Evolutionary conservation across 2,113 vertebrate species (phyloP).

Genomic region (Cheirogaleus medius): DNA sequence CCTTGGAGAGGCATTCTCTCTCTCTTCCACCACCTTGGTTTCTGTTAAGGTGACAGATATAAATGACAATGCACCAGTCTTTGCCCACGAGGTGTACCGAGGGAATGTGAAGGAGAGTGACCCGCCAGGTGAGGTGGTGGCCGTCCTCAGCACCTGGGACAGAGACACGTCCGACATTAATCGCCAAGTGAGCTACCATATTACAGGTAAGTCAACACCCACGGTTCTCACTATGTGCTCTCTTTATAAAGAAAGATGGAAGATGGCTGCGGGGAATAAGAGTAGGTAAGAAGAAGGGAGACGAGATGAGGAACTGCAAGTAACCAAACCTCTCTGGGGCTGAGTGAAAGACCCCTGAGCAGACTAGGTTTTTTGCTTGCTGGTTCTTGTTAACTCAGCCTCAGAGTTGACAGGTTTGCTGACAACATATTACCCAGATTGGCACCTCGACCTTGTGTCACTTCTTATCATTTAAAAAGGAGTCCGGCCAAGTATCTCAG

Average conservation of each 20-base stretch:
- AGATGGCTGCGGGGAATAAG: accelerated
- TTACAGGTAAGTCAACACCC: constrained; percentile 91
- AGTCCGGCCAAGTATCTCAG: neutral
- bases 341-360: neutral
- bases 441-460: neutral
- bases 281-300: neutral
- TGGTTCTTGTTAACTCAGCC: neutral
- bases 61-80: constrained; percentile 94
- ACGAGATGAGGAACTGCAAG: neutral
- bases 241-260: neutral
- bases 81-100: constrained; percentile 91
- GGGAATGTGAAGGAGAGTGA: constrained; percentile 94
- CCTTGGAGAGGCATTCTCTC: constrained; percentile 91
- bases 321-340: neutral
- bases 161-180: constrained; percentile 93
- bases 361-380: neutral
- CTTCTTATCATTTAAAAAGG: neutral
- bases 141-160: constrained; percentile 95
- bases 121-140: constrained; percentile 95
- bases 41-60: constrained; percentile 93
- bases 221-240: neutral
- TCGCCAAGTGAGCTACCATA: constrained; percentile 97
- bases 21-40: constrained; percentile 91
- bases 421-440: neutral
- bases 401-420: neutral